These are phyloP conservation scores for Lanius collurio DNA, from an alignment of 2,113 vertebrate species.

Conservation along the genomic window DNA sequence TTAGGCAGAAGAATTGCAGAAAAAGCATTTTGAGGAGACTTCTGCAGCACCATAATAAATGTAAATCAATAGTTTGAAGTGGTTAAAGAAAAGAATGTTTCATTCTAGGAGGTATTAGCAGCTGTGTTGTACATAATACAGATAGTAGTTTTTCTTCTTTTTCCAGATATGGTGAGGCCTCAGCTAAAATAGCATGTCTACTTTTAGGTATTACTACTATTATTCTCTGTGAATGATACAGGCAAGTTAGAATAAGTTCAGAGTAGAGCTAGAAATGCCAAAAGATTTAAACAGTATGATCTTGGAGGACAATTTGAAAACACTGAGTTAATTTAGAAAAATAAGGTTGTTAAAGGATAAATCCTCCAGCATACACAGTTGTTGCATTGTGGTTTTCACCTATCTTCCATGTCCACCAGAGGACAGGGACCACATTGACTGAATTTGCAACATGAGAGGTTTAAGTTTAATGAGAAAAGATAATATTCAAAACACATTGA, in stretches of 20 bases:
- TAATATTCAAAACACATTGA: background rate
- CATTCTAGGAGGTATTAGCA: background rate
- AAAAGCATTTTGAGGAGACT: background rate
- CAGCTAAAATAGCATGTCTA: background rate
- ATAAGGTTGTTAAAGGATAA: background rate
- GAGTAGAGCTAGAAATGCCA: background rate
- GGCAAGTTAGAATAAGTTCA: background rate
- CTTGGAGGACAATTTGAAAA: background rate
- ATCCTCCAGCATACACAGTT: background rate
- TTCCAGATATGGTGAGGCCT: background rate
- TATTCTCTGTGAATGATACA: background rate
- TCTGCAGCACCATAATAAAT: background rate
- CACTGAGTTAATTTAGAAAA: background rate
- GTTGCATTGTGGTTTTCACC: background rate
- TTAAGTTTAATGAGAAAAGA: background rate
- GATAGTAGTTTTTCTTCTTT: background rate
- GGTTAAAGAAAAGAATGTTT: background rate
- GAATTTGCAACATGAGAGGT: background rate
- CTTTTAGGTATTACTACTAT: background rate
- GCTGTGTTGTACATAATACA: background rate
- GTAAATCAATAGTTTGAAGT: constrained; percentile 3
- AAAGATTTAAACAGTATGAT: background rate
- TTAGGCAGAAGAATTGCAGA: background rate
- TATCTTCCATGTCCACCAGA: background rate
- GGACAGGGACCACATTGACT: background rate